Conservation (phyloP, 1,140 invertebrate genomes). For the Lordiphosa mommai region DNA sequence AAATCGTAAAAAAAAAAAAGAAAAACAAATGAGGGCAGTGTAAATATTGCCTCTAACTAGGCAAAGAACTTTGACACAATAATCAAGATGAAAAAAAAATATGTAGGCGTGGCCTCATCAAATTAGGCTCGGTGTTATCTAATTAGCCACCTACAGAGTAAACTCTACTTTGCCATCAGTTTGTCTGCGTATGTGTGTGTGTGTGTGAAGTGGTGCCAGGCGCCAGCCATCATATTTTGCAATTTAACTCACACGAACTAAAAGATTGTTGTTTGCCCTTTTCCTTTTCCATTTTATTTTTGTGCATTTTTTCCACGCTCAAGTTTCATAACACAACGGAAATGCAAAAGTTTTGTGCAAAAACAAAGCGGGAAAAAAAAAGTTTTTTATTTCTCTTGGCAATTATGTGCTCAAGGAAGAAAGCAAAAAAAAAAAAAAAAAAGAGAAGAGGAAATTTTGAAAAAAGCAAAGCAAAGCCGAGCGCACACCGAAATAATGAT, state of each 20-base stretch:
- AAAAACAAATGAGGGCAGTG: constrained; percentile 53
- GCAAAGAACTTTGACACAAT: constrained; percentile 54
- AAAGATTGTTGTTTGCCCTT: constrained; percentile 40
- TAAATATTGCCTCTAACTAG: constrained; percentile 43
- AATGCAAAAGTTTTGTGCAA: constrained; percentile 71
- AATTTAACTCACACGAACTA: constrained; percentile 59
- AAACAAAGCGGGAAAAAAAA: constrained; percentile 51
- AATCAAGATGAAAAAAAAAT: constrained; percentile 22
- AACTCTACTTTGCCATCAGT: background rate
- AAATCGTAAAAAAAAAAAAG: background rate
- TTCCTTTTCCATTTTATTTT: constrained; percentile 22
- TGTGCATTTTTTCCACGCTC: constrained; percentile 38
- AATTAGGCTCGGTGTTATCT: constrained; percentile 68
- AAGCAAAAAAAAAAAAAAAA: background rate
- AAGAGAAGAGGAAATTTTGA: background rate
- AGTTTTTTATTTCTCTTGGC: constrained; percentile 59
- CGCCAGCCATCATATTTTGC: constrained; percentile 71
- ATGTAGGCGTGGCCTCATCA: constrained; percentile 54
- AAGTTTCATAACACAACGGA: constrained; percentile 77
- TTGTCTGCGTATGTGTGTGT: background rate
- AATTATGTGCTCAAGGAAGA: constrained; percentile 66
- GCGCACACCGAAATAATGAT: constrained; percentile 56
- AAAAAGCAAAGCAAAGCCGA: constrained; percentile 17
- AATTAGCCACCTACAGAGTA: constrained; percentile 58
- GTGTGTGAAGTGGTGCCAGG: constrained; percentile 71